A percentile compares a stretch with the other conserved stretches of the same genome.
Conservation (phyloP, 2,888 invertebrate species). For the Drosophila putrida region DNA sequence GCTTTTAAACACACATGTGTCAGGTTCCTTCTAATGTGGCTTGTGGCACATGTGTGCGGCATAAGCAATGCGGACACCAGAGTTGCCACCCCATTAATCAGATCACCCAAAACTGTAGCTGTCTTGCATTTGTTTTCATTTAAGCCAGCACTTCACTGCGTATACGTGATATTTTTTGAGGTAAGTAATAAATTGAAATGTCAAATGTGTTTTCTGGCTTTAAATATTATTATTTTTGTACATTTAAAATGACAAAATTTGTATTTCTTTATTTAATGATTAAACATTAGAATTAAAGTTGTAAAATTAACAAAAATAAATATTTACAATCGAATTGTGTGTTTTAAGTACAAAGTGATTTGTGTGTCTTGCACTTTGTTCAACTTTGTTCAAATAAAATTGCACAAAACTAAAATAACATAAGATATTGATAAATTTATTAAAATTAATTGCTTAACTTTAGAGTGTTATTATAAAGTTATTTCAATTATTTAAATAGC, state of each 20-base stretch:
- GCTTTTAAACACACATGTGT: conserved; percentile 34
- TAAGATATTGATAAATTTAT: conserved; percentile 52
- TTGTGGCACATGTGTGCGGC: conserved; percentile 49
- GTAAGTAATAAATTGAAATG: not conserved
- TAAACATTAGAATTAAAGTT: conserved; percentile 53
- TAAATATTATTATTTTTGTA: conserved; percentile 62
- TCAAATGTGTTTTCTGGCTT: conserved; percentile 18
- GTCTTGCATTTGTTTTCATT: not conserved
- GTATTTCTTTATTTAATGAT: conserved; percentile 65
- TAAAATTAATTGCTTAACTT: conserved; percentile 10
- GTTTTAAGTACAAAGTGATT: conserved; percentile 49
- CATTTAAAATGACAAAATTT: conserved; percentile 75
- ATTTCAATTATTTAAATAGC: conserved; percentile 26
- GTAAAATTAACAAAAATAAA: conserved; percentile 78
- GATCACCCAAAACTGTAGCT: conserved; percentile 6
- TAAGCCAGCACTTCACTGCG: conserved; percentile 2
- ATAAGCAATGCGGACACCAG: conserved; percentile 62
- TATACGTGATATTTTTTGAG: conserved; percentile 26
- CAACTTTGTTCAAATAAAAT: conserved; percentile 76
- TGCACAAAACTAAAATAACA: conserved; percentile 73
- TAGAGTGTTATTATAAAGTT: conserved; percentile 3
- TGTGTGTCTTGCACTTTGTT: conserved; percentile 40
- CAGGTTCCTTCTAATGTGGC: conserved; percentile 65
- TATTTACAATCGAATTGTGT: conserved; percentile 84
- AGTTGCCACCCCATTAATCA: conserved; percentile 35